These are phyloP conservation scores for Drosophila saltans DNA, from an alignment of 1,140 invertebrate genomes.

Conservation along the genomic window DNA sequence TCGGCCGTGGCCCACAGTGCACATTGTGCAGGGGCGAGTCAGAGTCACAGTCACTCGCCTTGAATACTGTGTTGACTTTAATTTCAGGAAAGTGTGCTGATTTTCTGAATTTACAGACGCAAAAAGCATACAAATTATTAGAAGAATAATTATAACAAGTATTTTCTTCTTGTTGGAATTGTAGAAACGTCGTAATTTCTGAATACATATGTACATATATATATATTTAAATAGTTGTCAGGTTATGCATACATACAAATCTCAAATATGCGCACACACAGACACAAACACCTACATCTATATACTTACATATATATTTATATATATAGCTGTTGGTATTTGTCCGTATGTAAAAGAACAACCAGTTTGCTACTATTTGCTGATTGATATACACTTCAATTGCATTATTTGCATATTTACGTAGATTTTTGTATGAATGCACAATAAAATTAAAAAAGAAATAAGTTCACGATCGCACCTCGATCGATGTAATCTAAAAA, in stretches of 20 bases:
- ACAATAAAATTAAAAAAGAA: too few species aligned
- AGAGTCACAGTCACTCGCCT: constrained; percentile 17
- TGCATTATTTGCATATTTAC: constrained; percentile 10
- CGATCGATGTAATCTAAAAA: constrained; percentile 7
- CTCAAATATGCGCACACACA: constrained; percentile 14
- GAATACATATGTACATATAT: constrained; percentile 16
- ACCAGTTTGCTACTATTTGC: constrained; percentile 6
- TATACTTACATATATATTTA: neutral
- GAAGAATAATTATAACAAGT: constrained; percentile 7
- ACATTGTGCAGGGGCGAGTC: constrained; percentile 20
- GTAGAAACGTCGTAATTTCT: constrained; percentile 17
- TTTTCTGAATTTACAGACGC: constrained; percentile 11
- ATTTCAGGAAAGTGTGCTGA: constrained; percentile 21
- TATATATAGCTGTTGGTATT: constrained; percentile 10
- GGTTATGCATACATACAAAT: too few species aligned
- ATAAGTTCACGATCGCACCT: constrained; percentile 2
- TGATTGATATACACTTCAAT: constrained; percentile 4
- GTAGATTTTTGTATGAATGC: neutral
- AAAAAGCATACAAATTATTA: constrained; percentile 15
- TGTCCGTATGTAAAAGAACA: constrained; percentile 17
- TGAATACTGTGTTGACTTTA: constrained; percentile 23
- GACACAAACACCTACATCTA: neutral
- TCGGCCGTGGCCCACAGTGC: constrained; percentile 3
- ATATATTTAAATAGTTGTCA: constrained; percentile 8
- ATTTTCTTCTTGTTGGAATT: constrained; percentile 13